These are phyloP conservation scores for Mus pahari DNA, from an alignment of 2,113 vertebrate genomes.

Conservation along the genomic window DNA sequence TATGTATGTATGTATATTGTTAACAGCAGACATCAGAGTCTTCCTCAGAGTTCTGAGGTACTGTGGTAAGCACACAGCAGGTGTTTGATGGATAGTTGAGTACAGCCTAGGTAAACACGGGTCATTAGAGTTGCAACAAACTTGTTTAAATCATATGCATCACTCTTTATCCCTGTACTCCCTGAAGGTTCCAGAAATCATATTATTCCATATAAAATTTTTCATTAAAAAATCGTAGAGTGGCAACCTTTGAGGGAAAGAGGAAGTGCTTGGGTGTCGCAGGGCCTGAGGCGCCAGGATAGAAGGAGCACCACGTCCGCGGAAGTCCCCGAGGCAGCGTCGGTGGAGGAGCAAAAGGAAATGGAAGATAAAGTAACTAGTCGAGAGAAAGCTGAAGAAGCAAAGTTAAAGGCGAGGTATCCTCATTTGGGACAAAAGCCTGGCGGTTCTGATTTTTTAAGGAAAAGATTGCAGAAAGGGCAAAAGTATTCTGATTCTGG, in stretches of 20 bases:
- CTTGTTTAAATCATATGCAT: not conserved
- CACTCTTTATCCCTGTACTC: not conserved
- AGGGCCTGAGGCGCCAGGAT: too few species aligned
- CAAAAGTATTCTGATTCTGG: slow-evolving; percentile 99
- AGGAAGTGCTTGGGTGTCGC: too few species aligned
- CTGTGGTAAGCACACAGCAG: not conserved
- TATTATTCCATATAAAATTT: too few species aligned
- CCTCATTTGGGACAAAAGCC: slow-evolving; percentile 97
- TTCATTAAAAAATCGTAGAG: not conserved
- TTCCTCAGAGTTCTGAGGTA: not conserved
- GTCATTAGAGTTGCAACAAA: not conserved
- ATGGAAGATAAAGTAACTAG: slow-evolving; percentile 95
- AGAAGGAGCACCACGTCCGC: too few species aligned
- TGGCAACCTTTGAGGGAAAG: too few species aligned
- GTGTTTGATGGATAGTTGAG: not conserved
- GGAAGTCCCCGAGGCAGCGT: too few species aligned
- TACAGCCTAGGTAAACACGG: not conserved
- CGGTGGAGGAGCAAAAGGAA: too few species aligned
- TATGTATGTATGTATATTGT: too few species aligned
- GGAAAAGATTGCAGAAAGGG: slow-evolving; percentile 98
- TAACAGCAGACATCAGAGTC: not conserved
- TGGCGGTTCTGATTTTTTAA: slow-evolving; percentile 97
- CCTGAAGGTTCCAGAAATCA: not conserved
- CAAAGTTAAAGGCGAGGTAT: slow-evolving; percentile 96
- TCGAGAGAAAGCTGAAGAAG: slow-evolving; percentile 97